phyloP scores from a whole-genome alignment of 2,113 vertebrate species.

The Rana temporaria region DNA sequence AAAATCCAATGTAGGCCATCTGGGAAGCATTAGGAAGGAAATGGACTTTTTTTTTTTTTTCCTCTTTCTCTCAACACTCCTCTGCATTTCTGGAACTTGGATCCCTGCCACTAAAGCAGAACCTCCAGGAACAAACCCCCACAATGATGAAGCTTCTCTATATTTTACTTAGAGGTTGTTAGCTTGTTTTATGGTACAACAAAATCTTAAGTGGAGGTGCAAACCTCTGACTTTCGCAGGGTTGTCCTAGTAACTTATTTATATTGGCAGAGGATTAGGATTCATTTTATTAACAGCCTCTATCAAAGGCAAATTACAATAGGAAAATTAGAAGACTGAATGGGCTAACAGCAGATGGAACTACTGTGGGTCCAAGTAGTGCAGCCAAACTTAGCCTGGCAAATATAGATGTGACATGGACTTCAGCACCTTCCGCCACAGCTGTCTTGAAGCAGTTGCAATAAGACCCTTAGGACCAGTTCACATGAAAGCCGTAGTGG shows the following conservation, averaged over 20 bases:
- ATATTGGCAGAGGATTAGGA: constrained; percentile 26
- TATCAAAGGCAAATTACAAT: background rate
- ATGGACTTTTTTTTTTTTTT: constrained; percentile 36
- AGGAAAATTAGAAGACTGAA: too few species aligned
- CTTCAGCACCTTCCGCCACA: too few species aligned
- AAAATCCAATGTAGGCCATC: constrained; percentile 34
- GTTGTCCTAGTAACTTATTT: constrained; percentile 15
- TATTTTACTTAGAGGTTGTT: constrained; percentile 40
- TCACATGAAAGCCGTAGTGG: too few species aligned
- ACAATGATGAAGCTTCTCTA: constrained; percentile 22
- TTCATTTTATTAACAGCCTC: background rate
- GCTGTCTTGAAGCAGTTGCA: too few species aligned
- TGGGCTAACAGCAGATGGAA: too few species aligned
- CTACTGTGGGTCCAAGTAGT: too few species aligned
- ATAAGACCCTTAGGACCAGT: too few species aligned
- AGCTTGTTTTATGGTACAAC: constrained; percentile 30
- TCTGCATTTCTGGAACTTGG: constrained; percentile 46
- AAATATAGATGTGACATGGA: too few species aligned
- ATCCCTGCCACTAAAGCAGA: constrained; percentile 18
- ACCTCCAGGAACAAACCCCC: constrained; percentile 42
- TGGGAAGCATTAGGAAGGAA: constrained; percentile 52
- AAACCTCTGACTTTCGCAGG: constrained; percentile 12
- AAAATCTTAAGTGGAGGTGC: constrained; percentile 31
- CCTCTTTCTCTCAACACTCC: background rate
- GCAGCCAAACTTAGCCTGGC: too few species aligned